These are phyloP conservation scores for Trichonephila inaurata DNA, from an alignment of 1,140 invertebrate species.

Conservation along the genomic window DNA sequence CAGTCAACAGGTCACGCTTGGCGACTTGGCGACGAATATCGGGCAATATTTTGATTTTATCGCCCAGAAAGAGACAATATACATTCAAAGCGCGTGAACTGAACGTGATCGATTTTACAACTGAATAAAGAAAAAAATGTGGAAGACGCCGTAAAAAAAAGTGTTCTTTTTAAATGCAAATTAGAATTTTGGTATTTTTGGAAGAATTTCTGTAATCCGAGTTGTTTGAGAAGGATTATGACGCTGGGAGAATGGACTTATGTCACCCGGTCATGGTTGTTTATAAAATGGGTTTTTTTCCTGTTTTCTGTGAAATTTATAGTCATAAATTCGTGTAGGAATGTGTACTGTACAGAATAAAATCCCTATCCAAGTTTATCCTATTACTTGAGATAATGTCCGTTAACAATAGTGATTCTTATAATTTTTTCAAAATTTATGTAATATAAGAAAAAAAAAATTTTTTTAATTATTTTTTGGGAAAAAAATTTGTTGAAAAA, in stretches of 20 bases:
- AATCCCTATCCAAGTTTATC: background rate
- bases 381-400: background rate
- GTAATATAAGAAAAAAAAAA: too few species aligned
- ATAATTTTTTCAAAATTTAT: too few species aligned
- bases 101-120: background rate
- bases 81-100: background rate
- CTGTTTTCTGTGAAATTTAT: background rate
- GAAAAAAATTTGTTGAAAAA: background rate
- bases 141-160: background rate
- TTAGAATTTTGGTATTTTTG: background rate
- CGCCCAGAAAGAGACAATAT: background rate
- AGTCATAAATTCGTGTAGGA: background rate
- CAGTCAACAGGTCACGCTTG: slow-evolving; percentile 67
- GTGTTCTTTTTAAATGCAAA: background rate
- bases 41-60: background rate
- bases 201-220: background rate
- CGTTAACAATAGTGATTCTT: too few species aligned
- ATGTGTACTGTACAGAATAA: background rate
- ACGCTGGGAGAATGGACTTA: background rate
- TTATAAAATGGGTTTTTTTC: background rate
- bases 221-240: background rate
- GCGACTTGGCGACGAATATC: slow-evolving; percentile 22
- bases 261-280: background rate
- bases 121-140: background rate
- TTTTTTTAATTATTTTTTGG: too few species aligned